Evolutionary conservation across 1,140 invertebrate genomes (phyloP).

Genomic region (Conus betulinus): DNA sequence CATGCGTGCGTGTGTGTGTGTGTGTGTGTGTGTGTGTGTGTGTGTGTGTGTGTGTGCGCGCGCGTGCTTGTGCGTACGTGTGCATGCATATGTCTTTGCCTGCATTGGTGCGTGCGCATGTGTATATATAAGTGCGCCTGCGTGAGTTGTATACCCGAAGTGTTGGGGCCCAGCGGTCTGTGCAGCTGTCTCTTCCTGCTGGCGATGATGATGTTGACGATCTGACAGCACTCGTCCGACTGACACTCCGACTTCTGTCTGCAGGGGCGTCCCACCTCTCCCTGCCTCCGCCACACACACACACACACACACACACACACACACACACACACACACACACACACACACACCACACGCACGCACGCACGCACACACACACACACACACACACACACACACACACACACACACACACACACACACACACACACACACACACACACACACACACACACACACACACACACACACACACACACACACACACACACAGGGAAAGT

Average conservation of each 20-base stretch:
- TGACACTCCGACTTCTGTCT: conserved; percentile 10
- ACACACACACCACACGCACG: too few relatives aligned
- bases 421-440: too few relatives aligned
- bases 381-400: too few relatives aligned
- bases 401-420: too few relatives aligned
- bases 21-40: conserved; percentile 1
- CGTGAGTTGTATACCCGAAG: not conserved
- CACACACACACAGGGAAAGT: too few relatives aligned
- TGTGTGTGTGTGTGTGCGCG: too few relatives aligned
- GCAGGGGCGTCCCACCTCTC: not conserved
- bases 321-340: too few relatives aligned
- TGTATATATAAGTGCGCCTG: not conserved
- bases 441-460: too few relatives aligned
- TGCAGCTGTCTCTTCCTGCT: conserved; percentile 24
- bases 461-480: too few relatives aligned
- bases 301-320: too few relatives aligned
- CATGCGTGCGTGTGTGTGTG: not conserved
- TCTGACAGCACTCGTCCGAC: conserved; percentile 27
- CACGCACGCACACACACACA: too few relatives aligned
- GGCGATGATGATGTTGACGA: conserved; percentile 27
- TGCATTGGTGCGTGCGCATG: not conserved
- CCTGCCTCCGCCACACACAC: not conserved
- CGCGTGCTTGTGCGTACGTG: not conserved
- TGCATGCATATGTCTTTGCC: not conserved
- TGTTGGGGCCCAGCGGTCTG: not conserved